Conservation (phyloP, 2,113 vertebrate genomes). For the Mellivora capensis region DNA sequence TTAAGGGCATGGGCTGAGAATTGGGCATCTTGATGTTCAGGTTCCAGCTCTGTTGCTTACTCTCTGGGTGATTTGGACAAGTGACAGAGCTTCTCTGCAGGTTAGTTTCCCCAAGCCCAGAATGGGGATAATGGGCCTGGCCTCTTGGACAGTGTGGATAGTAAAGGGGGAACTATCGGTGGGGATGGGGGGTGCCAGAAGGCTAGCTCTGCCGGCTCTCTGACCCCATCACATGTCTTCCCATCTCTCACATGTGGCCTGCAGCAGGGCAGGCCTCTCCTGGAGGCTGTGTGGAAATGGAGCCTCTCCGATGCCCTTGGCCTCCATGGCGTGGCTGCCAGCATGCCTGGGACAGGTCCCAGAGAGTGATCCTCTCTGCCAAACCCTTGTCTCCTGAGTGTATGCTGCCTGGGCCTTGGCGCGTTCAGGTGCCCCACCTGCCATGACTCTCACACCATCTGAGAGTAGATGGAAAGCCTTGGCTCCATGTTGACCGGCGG, state of each 20-base stretch:
- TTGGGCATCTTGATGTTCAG: background rate
- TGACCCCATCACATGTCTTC: rapidly evolving
- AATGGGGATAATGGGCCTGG: background rate
- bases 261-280: background rate
- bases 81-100: background rate
- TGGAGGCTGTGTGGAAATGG: background rate
- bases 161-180: background rate
- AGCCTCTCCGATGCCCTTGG: background rate
- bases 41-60: background rate
- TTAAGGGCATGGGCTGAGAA: background rate
- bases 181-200: rapidly evolving
- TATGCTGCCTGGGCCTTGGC: background rate
- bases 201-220: background rate
- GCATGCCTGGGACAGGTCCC: background rate
- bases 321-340: background rate
- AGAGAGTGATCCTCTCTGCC: background rate
- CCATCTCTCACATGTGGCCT: background rate
- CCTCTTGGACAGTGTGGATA: background rate
- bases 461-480: background rate
- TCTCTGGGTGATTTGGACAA: background rate
- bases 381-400: background rate
- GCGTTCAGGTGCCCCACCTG: background rate
- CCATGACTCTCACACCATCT: background rate
- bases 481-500: background rate
- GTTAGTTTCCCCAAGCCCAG: background rate